phyloP scores from a whole-genome alignment of 2,888 invertebrate genomes.

The Orchesella flavescens region DNA sequence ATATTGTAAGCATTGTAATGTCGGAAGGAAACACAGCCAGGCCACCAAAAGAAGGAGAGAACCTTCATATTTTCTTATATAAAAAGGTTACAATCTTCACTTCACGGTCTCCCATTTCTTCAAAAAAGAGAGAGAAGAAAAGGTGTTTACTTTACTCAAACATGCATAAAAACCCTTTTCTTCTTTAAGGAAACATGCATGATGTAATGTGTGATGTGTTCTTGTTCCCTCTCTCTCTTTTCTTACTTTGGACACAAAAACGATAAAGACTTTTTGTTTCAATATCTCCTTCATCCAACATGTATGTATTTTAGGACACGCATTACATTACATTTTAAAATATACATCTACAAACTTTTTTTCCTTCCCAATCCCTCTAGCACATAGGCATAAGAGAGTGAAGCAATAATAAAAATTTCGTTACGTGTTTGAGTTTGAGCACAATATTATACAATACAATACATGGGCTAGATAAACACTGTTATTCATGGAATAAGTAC shows the following conservation, averaged over 20 bases:
- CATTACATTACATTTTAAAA: neutral
- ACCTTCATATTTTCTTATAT: neutral
- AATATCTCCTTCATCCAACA: neutral
- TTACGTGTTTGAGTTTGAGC: constrained; percentile 3
- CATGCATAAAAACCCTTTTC: constrained; percentile 37
- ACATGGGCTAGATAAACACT: neutral
- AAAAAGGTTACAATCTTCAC: no score
- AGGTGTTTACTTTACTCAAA: constrained; percentile 40
- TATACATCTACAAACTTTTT: no score
- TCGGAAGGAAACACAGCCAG: neutral
- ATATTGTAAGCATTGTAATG: neutral
- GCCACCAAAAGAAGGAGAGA: neutral
- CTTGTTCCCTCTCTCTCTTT: neutral
- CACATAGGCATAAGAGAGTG: no score
- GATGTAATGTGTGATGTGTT: neutral
- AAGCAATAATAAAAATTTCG: neutral
- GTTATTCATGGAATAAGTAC: neutral
- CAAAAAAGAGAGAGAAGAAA: constrained; percentile 8
- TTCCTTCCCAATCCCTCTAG: no score
- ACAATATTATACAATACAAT: neutral
- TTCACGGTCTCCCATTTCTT: neutral
- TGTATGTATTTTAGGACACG: constrained; percentile 1
- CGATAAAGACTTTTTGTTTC: constrained; percentile 30
- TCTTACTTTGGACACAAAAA: neutral
- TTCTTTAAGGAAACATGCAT: constrained; percentile 18